These are phyloP conservation scores for Heteronetta atricapilla DNA, from an alignment of 2,113 vertebrate species.

Conservation along the genomic window DNA sequence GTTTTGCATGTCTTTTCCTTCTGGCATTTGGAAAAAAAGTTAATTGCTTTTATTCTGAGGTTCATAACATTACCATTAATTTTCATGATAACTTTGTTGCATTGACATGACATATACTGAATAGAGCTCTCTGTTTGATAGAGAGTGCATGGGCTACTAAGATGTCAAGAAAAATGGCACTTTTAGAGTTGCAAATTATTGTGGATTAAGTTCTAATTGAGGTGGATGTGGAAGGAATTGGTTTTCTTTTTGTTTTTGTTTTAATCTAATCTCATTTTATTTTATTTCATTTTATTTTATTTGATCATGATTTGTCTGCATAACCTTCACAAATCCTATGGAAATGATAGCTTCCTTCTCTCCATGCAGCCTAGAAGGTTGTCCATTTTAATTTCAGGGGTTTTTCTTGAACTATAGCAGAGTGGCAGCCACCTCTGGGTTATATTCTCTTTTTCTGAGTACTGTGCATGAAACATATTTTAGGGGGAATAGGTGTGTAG, in stretches of 20 bases:
- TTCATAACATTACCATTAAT: slow-evolving; percentile 13
- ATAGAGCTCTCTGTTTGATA: slow-evolving; percentile 1
- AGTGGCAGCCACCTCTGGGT: rapidly evolving
- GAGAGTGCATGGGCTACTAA: slow-evolving; percentile 13
- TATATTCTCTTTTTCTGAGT: neutral
- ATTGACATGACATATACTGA: neutral
- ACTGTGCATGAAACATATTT: neutral
- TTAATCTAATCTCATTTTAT: neutral
- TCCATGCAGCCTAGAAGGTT: neutral
- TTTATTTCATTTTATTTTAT: no score
- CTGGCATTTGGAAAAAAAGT: slow-evolving; percentile 19
- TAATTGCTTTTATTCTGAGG: slow-evolving; percentile 43
- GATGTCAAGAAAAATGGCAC: neutral
- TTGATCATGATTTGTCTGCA: neutral
- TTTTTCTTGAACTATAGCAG: neutral
- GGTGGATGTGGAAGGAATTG: neutral
- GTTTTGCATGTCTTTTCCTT: neutral
- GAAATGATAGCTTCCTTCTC: neutral
- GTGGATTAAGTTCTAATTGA: neutral
- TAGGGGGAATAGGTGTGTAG: neutral
- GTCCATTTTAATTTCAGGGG: neutral
- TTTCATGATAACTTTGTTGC: slow-evolving; percentile 18
- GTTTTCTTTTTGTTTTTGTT: rapidly evolving
- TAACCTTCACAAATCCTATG: neutral
- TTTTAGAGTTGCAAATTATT: neutral